Base-by-base conservation (phyloP, 2,797 vertebrate genomes). In the Halcyon badia region DNA sequence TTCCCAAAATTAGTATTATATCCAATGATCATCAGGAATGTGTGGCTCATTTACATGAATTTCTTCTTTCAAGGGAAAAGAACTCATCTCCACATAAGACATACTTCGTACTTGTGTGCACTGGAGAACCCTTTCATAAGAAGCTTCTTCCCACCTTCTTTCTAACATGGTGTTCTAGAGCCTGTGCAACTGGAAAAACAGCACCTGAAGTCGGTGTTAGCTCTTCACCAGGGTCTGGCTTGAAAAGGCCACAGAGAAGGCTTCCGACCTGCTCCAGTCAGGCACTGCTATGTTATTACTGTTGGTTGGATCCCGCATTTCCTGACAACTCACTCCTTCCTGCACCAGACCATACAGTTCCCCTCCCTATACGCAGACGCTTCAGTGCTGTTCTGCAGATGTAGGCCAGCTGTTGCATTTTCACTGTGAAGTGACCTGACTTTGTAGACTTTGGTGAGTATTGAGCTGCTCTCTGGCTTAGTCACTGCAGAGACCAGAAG, bases 391-490 rank as follows among this genome's bases (percentile, higher is more conserved):
- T 16, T 69, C 61, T 51, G 44, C 30, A 54, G 30, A 65, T 41
- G 10, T 7, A 41, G 31, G 21, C 46, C 52, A 35, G 37, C 69
- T 39, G 33, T 10, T 61, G 33, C 6, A 6, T 22, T 81, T 51
- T 83, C 21, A 42, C 46, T 33, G 13, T 48, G n/a, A 42, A 48
- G 25, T 54, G 37, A 14, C 18, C 8, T 5, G 37, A 24, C 39
- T 57, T 42, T 65, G 31, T 41, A 49, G 37, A 25, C 15, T 39
- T 35, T 1, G 5, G 21, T 21, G 51, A 51, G 44, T 26, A 7
- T 0, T 6, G 18, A 71, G 73, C 51, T 54, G 49, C n/a, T 79
- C 48, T 46, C 41, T 0, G 0, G 4, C 0, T n/a, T 4, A 9
- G 24, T 60, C 26, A 4, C 60, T 60, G 44, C 54, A 71, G 39